Base-by-base conservation (phyloP, 1,140 invertebrate species). In the Macrostomum lignano region DNA sequence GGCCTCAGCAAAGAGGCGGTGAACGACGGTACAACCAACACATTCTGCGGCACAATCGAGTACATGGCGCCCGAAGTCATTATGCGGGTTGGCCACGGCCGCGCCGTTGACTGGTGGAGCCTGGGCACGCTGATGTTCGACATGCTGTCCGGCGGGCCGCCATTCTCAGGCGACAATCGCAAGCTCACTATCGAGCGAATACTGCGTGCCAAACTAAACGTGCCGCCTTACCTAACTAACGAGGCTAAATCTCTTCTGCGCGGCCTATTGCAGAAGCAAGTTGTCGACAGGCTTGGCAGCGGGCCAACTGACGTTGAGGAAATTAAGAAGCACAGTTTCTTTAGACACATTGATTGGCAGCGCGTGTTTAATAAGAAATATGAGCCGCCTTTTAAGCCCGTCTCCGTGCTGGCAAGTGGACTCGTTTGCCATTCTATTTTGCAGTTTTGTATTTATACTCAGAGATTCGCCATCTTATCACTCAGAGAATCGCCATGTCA, bases 71-170 rank as follows among this genome's bases (percentile, higher is more conserved):
- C 81, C 0, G 82, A 93, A 62, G 78, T 98, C 32, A 82, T 98
- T 4, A 93, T 88, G 58, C 65, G 86, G 10, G 81, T 81, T 61
- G 88, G 88, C 1, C 88, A 98, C 52, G 81, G 81, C 13, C 82
- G 81, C 52, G 78, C 81, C 28, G 86, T 86, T 21, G 88, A 96
- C 58, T 96, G 86, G 84, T 96, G 88, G 88, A 91, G 79, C 11
- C 88, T 94, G 61, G 88, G 82, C 34, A 81, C 93, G 23, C 63
- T 93, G 38, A 88, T 91, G 81, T 28, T 5, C 19, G 26, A 28
- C 7, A 15, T 28, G 9, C 19, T 14, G 15, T 14, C 26, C 9
- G 26, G 26, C 26, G 14, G 19, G 15, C 19, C 26, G 19, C 26
- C 26, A 28, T 28, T 28, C 19, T 3, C 4, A 28, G 19, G 3